Evolutionary conservation across 2,888 invertebrate genomes (phyloP).

Genomic region (Lymantria monacha): DNA sequence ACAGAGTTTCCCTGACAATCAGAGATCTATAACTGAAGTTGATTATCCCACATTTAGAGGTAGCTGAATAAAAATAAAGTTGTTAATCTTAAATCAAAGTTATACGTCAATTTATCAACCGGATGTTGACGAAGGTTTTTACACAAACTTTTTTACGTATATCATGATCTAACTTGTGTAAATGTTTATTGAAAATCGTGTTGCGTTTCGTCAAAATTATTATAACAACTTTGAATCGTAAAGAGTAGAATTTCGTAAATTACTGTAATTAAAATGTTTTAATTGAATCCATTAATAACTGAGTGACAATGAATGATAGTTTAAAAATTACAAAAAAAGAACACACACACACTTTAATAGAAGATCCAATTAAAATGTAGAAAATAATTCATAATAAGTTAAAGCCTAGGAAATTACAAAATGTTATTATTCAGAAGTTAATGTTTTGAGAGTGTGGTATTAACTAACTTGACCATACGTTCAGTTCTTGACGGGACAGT

Average conservation of each 20-base stretch:
- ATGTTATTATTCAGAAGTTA: too few relatives aligned
- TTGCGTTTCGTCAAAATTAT: constrained; percentile 3
- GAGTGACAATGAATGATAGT: too few relatives aligned
- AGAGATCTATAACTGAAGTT: too few relatives aligned
- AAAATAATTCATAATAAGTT: too few relatives aligned
- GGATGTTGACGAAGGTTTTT: constrained; percentile 6
- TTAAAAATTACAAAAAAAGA: too few relatives aligned
- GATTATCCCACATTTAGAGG: background rate
- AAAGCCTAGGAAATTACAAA: too few relatives aligned
- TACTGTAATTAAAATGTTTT: background rate
- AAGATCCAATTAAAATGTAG: too few relatives aligned
- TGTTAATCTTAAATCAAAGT: background rate
- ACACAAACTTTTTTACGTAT: background rate
- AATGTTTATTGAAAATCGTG: constrained; percentile 7
- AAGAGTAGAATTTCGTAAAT: background rate
- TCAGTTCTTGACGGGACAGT: too few relatives aligned
- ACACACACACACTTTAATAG: too few relatives aligned
- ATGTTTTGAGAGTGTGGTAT: too few relatives aligned
- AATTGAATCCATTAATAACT: background rate
- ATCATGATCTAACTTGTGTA: constrained; percentile 1
- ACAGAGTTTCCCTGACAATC: too few relatives aligned
- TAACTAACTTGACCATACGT: too few relatives aligned
- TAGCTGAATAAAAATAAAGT: background rate
- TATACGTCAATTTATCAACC: constrained; percentile 3
- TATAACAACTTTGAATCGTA: background rate